Conservation (phyloP, 1,140 invertebrate genomes). For the Papilio helenus region DNA sequence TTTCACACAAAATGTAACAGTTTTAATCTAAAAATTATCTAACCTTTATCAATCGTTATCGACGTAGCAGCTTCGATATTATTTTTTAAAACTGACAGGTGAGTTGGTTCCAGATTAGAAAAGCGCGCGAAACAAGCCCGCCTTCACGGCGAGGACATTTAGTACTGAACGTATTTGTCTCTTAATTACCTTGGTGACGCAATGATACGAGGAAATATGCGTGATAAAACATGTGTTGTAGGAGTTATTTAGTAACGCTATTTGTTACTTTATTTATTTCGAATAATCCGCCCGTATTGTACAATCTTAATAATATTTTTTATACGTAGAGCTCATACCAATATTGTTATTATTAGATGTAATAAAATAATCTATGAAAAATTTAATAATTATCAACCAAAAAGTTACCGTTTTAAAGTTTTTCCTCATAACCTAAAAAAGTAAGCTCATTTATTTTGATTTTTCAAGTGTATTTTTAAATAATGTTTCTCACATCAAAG, state of each 20-base stretch:
- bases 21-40: background rate
- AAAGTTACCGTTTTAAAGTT: no score
- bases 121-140: conserved; percentile 20
- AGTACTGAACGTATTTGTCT: conserved; percentile 11
- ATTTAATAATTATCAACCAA: no score
- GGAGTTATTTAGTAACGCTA: conserved; percentile 1
- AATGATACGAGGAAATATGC: conserved; percentile 13
- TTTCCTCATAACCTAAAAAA: no score
- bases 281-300: background rate
- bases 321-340: no score
- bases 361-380: no score
- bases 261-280: background rate
- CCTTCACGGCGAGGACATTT: background rate
- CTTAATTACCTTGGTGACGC: conserved; percentile 25
- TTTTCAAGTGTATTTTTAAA: background rate
- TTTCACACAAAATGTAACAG: background rate
- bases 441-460: background rate
- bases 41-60: background rate
- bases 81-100: background rate
- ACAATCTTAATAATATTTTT: background rate
- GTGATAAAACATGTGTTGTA: background rate
- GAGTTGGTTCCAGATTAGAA: background rate
- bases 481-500: background rate
- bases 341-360: no score
- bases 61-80: background rate